Base-by-base conservation (phyloP, 2,888 invertebrate genomes). In the Beris chalybata region DNA sequence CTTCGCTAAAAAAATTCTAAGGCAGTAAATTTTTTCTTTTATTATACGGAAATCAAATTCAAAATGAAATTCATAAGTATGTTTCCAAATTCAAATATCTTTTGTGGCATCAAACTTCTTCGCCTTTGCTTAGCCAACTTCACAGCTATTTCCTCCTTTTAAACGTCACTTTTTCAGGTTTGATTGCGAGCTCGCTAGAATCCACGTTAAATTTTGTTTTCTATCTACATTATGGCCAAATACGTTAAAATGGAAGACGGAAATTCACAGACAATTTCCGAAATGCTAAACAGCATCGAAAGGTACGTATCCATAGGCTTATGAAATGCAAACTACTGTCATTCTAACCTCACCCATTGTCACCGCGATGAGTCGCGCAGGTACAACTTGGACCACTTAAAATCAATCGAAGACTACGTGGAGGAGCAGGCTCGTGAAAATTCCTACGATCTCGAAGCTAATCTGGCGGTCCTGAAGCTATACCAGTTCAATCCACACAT, bases 381-480 rank as follows among this genome's bases (percentile, higher is more conserved):
- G 75, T 98, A 98, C 80, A 98, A 98, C 81, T 97, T 97, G 22
- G 95, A 96, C 69, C 97, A 98, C 82, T 85, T 97, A 53, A 87
- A 88, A 71, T 91, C 92, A 11, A 83, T 98, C 72, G 95, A 97
- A 78, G 86, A 90, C 67, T 98, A 98, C 80, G 94, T 98, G 11
- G 92, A 94, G 76, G 88, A 93, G 75, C 97, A 98, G 79, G 92
- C 94, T 0, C 86, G 89, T 70, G 96, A 97, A 76, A 96, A 97
- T 81, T 90, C 91, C 0, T 97, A 98, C 76, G 97, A 98, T 79
- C 83, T 98, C 76, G 99, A 99, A 82, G 97, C 98, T 1, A 97
- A 98, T 79, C 83, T 99, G 72, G 96, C 97, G 3, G 93, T 98
- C 11, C 83, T 99, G 55, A 99, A 99, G 81, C 82, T 99, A 73